Percentiles rank a stretch among this genome's conserved stretches.
Evolutionary conservation across 2,888 invertebrate species (phyloP).

Genomic region (Metallyticus violacea): DNA sequence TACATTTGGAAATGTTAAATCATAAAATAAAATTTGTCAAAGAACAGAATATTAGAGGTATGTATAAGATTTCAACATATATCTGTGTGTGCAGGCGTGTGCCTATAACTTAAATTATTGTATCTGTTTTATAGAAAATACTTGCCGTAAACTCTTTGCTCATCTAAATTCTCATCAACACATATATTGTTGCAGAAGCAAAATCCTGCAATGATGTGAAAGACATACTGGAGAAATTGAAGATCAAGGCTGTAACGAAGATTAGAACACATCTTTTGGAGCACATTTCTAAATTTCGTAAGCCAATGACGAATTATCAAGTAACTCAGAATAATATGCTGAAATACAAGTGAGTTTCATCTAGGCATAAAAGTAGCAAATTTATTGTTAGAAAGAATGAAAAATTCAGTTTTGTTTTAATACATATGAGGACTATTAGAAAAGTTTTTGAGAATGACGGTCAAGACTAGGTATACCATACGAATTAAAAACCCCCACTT

Average conservation of each 20-base stretch:
- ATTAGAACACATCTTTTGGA: conserved; percentile 90
- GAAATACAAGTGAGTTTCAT: conserved; percentile 70
- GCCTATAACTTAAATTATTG: not conserved
- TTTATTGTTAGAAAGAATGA: no score
- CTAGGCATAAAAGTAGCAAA: no score
- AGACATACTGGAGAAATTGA: conserved; percentile 91
- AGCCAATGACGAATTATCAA: conserved; percentile 98
- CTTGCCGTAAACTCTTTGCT: not conserved
- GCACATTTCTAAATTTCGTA: conserved; percentile 94
- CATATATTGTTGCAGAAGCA: conserved; percentile 26
- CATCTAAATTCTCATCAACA: not conserved
- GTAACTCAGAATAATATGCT: conserved; percentile 97
- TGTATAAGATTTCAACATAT: conserved; percentile 23
- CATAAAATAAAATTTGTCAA: conserved; percentile 96
- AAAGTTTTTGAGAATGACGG: no score
- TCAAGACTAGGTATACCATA: no score
- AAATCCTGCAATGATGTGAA: conserved; percentile 84
- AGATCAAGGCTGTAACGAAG: conserved; percentile 91
- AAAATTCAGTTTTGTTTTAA: no score
- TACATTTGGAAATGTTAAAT: conserved; percentile 87
- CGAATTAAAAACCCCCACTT: no score
- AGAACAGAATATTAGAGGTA: conserved; percentile 87
- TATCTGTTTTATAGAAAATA: not conserved
- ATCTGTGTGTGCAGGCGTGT: not conserved
- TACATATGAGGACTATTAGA: no score